Evolutionary conservation across 2,113 vertebrate species (phyloP), one percentile per base, ranked within the genome.

Genomic region (Hassar affinis): DNA sequence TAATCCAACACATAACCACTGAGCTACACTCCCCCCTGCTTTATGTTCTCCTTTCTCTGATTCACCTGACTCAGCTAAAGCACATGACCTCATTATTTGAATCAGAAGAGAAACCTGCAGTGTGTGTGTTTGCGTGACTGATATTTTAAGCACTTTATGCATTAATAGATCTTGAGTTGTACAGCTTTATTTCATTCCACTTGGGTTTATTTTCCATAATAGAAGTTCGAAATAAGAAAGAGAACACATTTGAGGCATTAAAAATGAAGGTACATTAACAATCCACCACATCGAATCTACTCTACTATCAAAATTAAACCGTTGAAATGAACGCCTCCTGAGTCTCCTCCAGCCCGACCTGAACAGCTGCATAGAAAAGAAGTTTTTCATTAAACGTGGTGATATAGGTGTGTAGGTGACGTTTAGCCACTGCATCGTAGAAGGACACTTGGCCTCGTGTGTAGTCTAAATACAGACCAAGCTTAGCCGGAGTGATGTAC

Each of bases 391-490:
- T 59, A 17, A 79, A 79, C 38, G 17, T 71, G 51, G 62, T 56
- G 17, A 59, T 22, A 71, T 59, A 84, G 33, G 76, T 79, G 66
- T 72, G 38, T 6, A 84, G 4, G 42, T 84, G 83, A 79, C 30
- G 64, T 79, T n/a, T 71, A 71, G 52, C 14, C 51, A 47, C 64
- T 1, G 42, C 17, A 51, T 79, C 38, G 6, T 84, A 84, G 42
- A 84, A 84, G 64, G 83, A 84, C 76, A 84, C 76, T 47, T 84
- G 83, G 35, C 64, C 76, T 25, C 11, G 64, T n/a, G 30, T 2
- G 30, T 79, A 79, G 64, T 79, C 76, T 27, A 84, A 45, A 42
- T 84, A 84, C 62, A 84, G 64, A 27, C 75, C 62, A 8, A 84
- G 76, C n/a, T 3, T 33, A 33, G 62, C 25, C 27, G 64, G 82